Base-by-base conservation (phyloP, 2,888 invertebrate species). In the Drosophila diplacantha region DNA sequence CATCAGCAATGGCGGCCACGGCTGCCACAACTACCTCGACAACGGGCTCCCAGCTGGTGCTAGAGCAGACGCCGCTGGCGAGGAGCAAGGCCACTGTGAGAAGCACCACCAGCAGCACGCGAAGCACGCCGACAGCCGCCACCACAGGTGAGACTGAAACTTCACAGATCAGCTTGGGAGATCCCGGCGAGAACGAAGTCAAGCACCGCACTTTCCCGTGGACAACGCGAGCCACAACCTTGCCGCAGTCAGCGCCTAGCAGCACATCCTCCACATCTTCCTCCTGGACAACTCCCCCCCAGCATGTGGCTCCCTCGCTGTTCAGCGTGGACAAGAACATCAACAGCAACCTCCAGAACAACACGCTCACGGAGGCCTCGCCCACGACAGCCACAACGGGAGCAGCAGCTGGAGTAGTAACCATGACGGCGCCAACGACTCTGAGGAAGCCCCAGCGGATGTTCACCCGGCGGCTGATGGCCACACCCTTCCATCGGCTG, bases 401-500 rank as follows among this genome's bases (percentile, higher is more conserved):
- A 50, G 47, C 58, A 9, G 34, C 67, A 39, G 39, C 70, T 35
- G 29, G 63, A 26, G 18, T 8, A 2, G 50, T 61, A 5, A 49
- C 70, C 31, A 38, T 63, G 7, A 56, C 80, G 22, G 49, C 68
- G 41, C 51, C 77, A 56, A 67, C 71, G 39, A 31, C 83, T 14
- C 78, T 84, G 18, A 85, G 75, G 39, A 83, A 82, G 64, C 70
- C 78, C 14, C 51, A 84, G 7, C 72, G 85, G 26, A 85, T 83
- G 65, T 85, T 83, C 16, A 86, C 85, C 34, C 83, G 84, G 51
- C 78, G 69, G 57, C 62, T 86, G 57, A 59, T 80, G 54, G 86
- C 86, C 51, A 86, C 85, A 6, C 86, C 86, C 16, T 86, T 79
- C 55, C 85, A 84, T 64, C 81, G 84, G 44, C 57, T 86, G 52